phyloP scores from a whole-genome alignment of 2,888 invertebrate genomes.

The Lucinisca nassula region DNA sequence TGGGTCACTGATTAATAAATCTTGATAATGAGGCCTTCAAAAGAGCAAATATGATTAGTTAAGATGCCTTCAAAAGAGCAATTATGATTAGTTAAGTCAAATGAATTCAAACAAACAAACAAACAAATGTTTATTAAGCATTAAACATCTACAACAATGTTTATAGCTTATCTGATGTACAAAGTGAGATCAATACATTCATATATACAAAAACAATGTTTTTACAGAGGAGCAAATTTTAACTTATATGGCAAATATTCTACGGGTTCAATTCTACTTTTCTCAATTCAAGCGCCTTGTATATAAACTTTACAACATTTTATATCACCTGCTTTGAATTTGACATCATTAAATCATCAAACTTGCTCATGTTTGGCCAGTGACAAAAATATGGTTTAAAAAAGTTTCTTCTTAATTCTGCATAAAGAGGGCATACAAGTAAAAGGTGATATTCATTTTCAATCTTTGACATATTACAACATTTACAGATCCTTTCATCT shows the following conservation, averaged over 20 bases:
- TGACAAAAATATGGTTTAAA: neutral
- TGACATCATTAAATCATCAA: neutral
- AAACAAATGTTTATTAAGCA: too few relatives aligned
- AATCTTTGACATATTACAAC: neutral
- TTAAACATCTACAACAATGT: too few relatives aligned
- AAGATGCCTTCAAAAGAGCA: too few relatives aligned
- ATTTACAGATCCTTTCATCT: neutral
- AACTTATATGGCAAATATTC: neutral
- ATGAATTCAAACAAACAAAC: too few relatives aligned
- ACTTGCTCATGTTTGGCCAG: neutral
- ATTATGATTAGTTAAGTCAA: too few relatives aligned
- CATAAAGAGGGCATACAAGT: neutral
- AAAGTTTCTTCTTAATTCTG: neutral
- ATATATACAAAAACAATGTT: too few relatives aligned
- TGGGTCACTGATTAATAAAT: too few relatives aligned
- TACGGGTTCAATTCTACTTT: neutral
- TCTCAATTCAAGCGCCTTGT: neutral
- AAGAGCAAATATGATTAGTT: too few relatives aligned
- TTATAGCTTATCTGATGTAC: too few relatives aligned
- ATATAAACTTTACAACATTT: neutral
- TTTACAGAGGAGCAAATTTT: neutral
- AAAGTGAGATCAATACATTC: too few relatives aligned
- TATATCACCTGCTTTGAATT: neutral
- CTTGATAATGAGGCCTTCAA: too few relatives aligned
- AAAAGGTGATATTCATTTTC: neutral